Percentiles rank a stretch among this genome's conserved stretches.
phyloP scores from a whole-genome alignment of 2,113 vertebrate species.

The Callopanchax toddi region DNA sequence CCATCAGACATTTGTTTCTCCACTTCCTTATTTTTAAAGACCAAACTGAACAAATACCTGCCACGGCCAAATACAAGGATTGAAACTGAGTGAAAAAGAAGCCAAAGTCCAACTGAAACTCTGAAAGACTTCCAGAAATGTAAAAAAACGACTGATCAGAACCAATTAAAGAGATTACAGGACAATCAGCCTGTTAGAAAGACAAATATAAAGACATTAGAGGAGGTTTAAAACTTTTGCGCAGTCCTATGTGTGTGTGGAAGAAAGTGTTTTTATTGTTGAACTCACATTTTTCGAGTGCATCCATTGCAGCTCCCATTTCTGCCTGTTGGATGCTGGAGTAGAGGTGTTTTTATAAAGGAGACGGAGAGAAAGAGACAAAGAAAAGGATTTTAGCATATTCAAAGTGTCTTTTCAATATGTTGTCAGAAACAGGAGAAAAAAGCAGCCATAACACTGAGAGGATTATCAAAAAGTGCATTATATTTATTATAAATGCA shows the following conservation, averaged over 20 bases:
- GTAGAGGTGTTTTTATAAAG: constrained; percentile 46
- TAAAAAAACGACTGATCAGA: too few species aligned
- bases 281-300: constrained; percentile 97
- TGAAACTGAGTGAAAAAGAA: too few species aligned
- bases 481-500: constrained; percentile 59
- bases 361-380: constrained; percentile 27
- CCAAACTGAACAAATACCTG: too few species aligned
- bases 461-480: constrained; percentile 62
- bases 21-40: too few species aligned
- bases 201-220: too few species aligned
- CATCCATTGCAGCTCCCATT: constrained; percentile 99
- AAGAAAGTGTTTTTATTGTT: too few species aligned
- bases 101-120: too few species aligned
- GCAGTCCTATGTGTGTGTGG: neutral
- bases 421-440: constrained; percentile 34
- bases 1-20: too few species aligned
- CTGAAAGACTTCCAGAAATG: too few species aligned
- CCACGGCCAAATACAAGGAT: too few species aligned
- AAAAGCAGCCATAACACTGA: constrained; percentile 18
- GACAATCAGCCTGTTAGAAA: neutral
- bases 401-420: constrained; percentile 50
- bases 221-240: neutral
- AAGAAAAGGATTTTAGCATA: constrained; percentile 54
- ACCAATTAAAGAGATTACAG: too few species aligned
- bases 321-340: constrained; percentile 98